Evolutionary conservation across 2,888 invertebrate genomes (phyloP).

Genomic region (Ennomos erosarius): DNA sequence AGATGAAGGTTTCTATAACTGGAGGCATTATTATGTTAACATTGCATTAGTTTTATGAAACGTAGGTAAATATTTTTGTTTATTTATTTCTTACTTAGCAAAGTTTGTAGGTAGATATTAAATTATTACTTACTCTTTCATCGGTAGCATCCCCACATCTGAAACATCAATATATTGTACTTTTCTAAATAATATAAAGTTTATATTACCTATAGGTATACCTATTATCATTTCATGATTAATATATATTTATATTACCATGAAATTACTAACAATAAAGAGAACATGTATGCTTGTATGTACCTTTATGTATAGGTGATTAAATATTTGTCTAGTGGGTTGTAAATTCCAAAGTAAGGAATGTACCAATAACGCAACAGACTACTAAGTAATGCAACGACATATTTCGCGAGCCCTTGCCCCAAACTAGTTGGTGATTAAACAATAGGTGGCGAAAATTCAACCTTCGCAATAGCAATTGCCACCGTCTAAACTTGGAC

Average conservation of each 20-base stretch:
- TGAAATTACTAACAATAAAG: no score
- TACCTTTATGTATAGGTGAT: no score
- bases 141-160: conserved; percentile 97
- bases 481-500: conserved; percentile 33
- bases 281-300: no score
- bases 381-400: conserved; percentile 31
- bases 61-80: no score
- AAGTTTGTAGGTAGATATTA: no score
- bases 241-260: no score
- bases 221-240: background rate
- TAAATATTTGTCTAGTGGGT: background rate
- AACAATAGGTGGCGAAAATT: conserved; percentile 43
- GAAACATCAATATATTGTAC: conserved; percentile 78
- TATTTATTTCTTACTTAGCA: no score
- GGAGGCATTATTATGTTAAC: no score
- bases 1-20: no score
- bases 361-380: background rate
- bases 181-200: no score
- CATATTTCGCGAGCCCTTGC: conserved; percentile 39
- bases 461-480: conserved; percentile 40
- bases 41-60: no score
- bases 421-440: conserved; percentile 39
- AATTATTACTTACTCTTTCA: conserved; percentile 93
- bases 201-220: no score
- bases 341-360: conserved; percentile 12